Evolutionary conservation across 2,888 invertebrate genomes (phyloP).

Genomic region (Volucella zonaria): DNA sequence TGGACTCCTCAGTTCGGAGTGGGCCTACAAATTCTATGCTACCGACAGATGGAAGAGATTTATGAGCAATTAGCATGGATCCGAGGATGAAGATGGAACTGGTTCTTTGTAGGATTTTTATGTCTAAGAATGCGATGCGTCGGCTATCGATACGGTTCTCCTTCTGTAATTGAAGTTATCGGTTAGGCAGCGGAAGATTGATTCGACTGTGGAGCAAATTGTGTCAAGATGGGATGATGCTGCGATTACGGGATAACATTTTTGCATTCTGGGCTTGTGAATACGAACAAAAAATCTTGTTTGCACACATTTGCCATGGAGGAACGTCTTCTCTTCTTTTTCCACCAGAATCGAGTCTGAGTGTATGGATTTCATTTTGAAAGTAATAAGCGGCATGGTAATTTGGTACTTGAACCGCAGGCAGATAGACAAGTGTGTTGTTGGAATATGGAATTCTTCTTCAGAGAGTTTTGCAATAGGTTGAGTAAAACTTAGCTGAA

Average conservation of each 20-base stretch:
- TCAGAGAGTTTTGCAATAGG: too few species aligned
- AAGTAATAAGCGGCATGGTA: too few species aligned
- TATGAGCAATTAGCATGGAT: conserved; percentile 59
- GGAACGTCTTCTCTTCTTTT: too few species aligned
- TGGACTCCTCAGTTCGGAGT: conserved; percentile 16
- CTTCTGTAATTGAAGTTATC: neutral
- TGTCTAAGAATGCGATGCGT: conserved; percentile 24
- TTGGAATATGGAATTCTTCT: too few species aligned
- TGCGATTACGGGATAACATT: conserved; percentile 4
- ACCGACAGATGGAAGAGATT: conserved; percentile 43
- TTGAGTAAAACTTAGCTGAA: too few species aligned
- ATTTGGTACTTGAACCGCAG: too few species aligned
- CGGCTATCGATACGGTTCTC: conserved; percentile 39
- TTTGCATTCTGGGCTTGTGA: too few species aligned
- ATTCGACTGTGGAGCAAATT: conserved; percentile 28
- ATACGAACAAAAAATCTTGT: too few species aligned
- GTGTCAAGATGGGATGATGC: conserved; percentile 33
- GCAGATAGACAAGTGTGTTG: too few species aligned
- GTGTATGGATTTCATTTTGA: too few species aligned
- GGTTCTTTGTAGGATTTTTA: neutral
- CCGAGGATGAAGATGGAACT: conserved; percentile 27
- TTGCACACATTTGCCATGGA: too few species aligned
- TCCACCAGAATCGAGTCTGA: too few species aligned
- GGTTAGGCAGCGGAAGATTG: neutral
- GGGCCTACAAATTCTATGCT: conserved; percentile 34